Evolutionary conservation across 2,113 vertebrate species (phyloP).

Genomic region (Rynchops niger): DNA sequence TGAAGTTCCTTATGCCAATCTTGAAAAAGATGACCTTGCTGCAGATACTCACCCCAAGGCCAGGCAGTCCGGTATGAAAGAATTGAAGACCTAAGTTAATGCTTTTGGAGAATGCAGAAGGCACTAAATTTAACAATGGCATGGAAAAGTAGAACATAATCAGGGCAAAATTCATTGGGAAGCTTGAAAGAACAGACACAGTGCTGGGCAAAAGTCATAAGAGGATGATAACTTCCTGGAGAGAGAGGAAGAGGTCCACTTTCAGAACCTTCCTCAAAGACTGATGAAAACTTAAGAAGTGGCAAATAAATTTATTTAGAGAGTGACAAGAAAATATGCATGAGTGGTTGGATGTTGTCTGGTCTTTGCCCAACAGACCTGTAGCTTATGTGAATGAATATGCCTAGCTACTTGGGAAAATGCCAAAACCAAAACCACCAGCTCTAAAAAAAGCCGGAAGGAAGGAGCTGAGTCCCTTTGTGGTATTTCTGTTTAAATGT

Average conservation of each 20-base stretch:
- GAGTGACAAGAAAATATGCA: neutral
- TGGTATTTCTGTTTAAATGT: conserved; percentile 1
- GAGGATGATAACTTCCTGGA: neutral
- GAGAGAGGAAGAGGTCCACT: neutral
- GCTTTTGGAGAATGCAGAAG: neutral
- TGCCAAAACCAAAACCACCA: neutral
- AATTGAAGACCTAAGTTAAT: neutral
- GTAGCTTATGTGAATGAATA: neutral
- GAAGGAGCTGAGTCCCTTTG: neutral
- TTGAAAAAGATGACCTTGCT: neutral
- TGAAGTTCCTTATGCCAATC: neutral
- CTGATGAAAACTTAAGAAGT: neutral
- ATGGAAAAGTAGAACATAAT: neutral
- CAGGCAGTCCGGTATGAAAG: neutral
- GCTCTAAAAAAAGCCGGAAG: neutral
- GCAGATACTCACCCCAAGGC: neutral
- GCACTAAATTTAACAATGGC: neutral
- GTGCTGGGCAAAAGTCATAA: neutral
- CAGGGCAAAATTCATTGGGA: neutral
- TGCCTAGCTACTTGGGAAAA: neutral
- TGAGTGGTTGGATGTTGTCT: neutral
- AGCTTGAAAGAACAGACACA: neutral
- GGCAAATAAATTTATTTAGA: neutral
- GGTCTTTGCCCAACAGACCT: neutral
- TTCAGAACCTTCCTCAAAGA: neutral